Conservation (phyloP, 2,113 vertebrate genomes). For the Chlamydotis undulata region DNA sequence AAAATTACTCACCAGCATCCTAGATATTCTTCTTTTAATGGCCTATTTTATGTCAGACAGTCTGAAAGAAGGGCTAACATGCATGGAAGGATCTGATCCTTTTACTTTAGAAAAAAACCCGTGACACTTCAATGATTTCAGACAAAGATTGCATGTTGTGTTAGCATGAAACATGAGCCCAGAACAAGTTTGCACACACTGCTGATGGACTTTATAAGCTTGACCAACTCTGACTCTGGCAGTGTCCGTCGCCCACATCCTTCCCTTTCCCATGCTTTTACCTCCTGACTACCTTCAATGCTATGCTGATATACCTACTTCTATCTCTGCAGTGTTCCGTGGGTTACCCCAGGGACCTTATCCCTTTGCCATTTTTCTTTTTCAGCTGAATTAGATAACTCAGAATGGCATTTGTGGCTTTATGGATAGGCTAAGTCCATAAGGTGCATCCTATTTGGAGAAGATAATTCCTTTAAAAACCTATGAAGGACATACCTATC, state of each 20-base stretch:
- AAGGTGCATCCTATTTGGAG: not conserved
- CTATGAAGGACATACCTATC: not conserved
- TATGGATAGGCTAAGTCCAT: fast-evolving
- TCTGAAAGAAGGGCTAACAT: not conserved
- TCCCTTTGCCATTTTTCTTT: not conserved
- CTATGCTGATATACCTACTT: not conserved
- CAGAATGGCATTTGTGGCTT: not conserved
- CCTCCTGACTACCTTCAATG: not conserved
- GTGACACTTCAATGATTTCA: not conserved
- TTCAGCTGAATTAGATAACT: not conserved
- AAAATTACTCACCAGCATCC: not conserved
- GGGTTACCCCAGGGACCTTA: not conserved
- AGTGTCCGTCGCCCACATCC: not conserved
- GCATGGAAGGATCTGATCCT: not conserved
- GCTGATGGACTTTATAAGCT: not conserved
- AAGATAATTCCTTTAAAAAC: not conserved
- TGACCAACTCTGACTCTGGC: not conserved
- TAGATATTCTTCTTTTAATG: not conserved
- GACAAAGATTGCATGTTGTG: not conserved
- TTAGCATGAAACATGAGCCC: not conserved
- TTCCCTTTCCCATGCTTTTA: not conserved
- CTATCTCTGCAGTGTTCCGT: not conserved
- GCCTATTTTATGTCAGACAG: not conserved
- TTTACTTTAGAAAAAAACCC: not conserved
- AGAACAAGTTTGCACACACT: not conserved